phyloP scores from a whole-genome alignment of 2,797 vertebrate species.

The Phalanger gymnotis region DNA sequence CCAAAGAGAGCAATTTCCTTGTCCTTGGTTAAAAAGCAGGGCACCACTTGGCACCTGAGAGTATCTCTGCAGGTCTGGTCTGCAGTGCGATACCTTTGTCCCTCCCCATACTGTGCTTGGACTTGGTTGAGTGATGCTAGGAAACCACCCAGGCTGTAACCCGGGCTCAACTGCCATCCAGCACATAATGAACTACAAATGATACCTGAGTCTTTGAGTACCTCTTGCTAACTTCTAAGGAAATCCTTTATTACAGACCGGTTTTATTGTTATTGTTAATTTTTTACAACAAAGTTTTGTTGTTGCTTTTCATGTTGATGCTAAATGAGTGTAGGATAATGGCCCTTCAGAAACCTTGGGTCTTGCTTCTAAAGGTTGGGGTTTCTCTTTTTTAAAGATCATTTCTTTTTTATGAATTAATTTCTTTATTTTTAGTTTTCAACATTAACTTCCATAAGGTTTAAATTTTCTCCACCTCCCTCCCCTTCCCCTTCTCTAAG shows the following conservation, averaged over 20 bases:
- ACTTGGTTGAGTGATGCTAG: neutral
- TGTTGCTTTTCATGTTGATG: neutral
- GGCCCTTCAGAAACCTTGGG: neutral
- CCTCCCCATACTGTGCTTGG: neutral
- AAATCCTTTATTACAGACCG: neutral
- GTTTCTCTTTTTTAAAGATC: neutral
- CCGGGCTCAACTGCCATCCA: neutral
- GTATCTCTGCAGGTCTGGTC: neutral
- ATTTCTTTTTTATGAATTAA: too few species aligned
- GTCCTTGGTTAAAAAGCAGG: neutral
- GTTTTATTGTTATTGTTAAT: neutral
- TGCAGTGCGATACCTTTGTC: neutral
- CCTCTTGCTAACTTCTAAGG: neutral
- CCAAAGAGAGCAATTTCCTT: neutral
- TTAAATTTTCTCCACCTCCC: too few species aligned
- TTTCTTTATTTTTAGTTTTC: too few species aligned
- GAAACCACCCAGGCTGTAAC: neutral
- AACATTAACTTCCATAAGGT: too few species aligned
- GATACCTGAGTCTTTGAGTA: neutral
- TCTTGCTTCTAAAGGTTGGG: neutral
- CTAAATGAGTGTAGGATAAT: neutral
- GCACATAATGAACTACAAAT: neutral
- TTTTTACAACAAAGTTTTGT: neutral
- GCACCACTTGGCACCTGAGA: neutral
- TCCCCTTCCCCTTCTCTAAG: too few species aligned